Conservation (phyloP, 2,113 vertebrate species). For the Nesogale talazaci region DNA sequence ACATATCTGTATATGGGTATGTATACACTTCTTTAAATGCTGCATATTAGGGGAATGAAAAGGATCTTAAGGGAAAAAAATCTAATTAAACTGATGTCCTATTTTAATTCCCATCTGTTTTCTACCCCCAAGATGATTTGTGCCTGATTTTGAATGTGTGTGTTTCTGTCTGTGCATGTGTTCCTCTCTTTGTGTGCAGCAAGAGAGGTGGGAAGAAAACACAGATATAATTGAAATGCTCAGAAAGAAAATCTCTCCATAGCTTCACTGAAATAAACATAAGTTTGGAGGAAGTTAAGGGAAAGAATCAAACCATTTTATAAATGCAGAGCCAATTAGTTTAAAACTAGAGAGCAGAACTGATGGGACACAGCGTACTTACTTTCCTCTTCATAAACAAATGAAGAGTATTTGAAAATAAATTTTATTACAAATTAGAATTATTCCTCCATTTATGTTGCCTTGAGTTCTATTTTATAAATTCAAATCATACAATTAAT, state of each 20-base stretch:
- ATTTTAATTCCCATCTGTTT: neutral
- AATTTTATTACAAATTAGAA: constrained; percentile 16
- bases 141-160: neutral
- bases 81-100: neutral
- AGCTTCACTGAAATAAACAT: constrained; percentile 9
- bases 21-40: neutral
- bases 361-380: neutral
- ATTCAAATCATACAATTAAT: constrained; percentile 49
- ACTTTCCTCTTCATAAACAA: constrained; percentile 16
- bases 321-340: neutral
- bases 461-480: constrained; percentile 22
- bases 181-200: no score
- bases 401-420: neutral
- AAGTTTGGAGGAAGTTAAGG: neutral
- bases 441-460: neutral
- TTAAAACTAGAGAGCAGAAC: neutral
- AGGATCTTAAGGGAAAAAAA: neutral
- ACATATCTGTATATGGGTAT: neutral
- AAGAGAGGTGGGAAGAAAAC: neutral
- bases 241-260: neutral
- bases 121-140: neutral
- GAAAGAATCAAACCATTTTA: neutral
- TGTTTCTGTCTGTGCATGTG: neutral
- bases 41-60: neutral
- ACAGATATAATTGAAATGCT: constrained; percentile 21